These are phyloP conservation scores for Lasioglossum albipes DNA, from an alignment of 1,140 invertebrate genomes.

Conservation along the genomic window DNA sequence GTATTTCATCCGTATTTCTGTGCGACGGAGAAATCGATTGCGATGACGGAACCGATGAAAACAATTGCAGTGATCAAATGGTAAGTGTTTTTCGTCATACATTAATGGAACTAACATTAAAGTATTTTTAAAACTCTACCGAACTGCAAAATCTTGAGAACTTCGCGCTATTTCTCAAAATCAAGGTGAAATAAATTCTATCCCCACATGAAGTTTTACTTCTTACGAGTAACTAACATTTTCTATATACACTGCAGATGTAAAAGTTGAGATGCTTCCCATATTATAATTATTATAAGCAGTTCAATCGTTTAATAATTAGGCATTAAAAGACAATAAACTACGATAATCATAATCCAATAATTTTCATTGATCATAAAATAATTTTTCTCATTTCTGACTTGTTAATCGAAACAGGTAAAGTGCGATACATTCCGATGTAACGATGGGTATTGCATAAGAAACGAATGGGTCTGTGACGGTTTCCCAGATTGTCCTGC, in stretches of 20 bases:
- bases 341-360: not conserved
- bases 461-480: conserved; percentile 84
- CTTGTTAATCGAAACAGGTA: conserved; percentile 47
- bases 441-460: conserved; percentile 83
- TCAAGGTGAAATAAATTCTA: too few species aligned
- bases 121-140: too few species aligned
- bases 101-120: not conserved
- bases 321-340: too few species aligned
- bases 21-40: conserved; percentile 89
- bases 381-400: not conserved
- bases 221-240: too few species aligned
- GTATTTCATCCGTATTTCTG: conserved; percentile 59
- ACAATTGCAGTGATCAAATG: conserved; percentile 42
- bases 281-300: too few species aligned
- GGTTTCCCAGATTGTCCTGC: conserved; percentile 83
- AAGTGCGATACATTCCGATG: conserved; percentile 80
- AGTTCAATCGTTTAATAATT: too few species aligned
- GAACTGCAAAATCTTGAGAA: too few species aligned
- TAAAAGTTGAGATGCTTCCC: too few species aligned
- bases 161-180: too few species aligned
- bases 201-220: too few species aligned
- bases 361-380: not conserved
- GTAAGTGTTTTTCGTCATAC: conserved; percentile 26
- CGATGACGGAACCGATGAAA: conserved; percentile 87
- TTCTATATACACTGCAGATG: too few species aligned